phyloP scores from a whole-genome alignment of 2,888 invertebrate species.

The Cosmia trapezina region DNA sequence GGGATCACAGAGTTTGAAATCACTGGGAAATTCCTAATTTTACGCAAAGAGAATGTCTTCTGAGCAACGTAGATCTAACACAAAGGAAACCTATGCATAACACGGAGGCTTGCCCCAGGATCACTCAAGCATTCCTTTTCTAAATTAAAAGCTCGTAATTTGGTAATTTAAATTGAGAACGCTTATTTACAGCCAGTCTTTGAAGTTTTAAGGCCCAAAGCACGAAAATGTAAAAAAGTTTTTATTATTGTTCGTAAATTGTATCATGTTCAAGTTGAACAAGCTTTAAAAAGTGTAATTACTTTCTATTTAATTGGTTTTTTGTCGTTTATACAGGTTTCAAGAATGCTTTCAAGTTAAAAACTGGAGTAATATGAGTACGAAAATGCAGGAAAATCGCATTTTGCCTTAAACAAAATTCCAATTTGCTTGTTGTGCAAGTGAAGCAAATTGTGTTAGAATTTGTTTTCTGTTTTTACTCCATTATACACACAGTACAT shows the following conservation, averaged over 20 bases:
- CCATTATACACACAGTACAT: background rate
- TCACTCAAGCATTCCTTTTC: slow-evolving; percentile 12
- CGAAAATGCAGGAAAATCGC: background rate
- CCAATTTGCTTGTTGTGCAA: background rate
- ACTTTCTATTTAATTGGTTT: slow-evolving; percentile 42
- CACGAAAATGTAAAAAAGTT: slow-evolving; percentile 40
- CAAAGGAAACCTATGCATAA: background rate
- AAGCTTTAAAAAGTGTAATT: slow-evolving; percentile 33
- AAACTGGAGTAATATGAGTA: slow-evolving; percentile 4
- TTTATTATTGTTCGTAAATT: slow-evolving; percentile 49
- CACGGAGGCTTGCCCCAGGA: background rate
- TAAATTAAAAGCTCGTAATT: slow-evolving; percentile 7
- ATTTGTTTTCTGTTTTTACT: slow-evolving; percentile 14
- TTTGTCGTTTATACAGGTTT: slow-evolving; percentile 25
- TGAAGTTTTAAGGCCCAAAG: slow-evolving; percentile 34
- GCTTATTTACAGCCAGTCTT: slow-evolving; percentile 36
- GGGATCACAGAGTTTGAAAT: background rate
- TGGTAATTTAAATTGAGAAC: slow-evolving; percentile 34
- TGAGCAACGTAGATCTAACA: background rate
- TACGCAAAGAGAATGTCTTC: background rate
- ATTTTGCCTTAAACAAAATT: slow-evolving; percentile 9
- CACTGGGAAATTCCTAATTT: background rate
- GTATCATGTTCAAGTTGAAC: slow-evolving; percentile 43
- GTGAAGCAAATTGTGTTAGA: background rate
- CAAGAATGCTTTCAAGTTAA: slow-evolving; percentile 8